These are phyloP conservation scores for Caenorhabditis japonica DNA, from an alignment of 2,888 invertebrate species.

Conservation along the genomic window DNA sequence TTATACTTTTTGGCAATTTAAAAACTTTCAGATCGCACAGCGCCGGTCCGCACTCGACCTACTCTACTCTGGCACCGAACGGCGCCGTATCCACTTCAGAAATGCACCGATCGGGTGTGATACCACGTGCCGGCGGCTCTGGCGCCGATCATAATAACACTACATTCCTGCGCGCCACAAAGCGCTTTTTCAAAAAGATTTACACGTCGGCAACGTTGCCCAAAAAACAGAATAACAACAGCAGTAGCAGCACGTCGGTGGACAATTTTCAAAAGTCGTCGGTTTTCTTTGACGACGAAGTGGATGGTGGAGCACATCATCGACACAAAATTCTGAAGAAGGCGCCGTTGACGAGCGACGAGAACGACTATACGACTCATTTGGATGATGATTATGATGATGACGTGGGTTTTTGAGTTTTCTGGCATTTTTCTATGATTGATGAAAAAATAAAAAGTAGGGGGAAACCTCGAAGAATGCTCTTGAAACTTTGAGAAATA, in stretches of 20 bases:
- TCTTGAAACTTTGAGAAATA: no score
- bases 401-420: conserved; percentile 21
- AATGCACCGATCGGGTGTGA: conserved; percentile 50
- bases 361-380: conserved; percentile 40
- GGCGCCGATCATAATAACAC: conserved; percentile 45
- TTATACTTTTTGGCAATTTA: background rate
- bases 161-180: conserved; percentile 67
- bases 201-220: conserved; percentile 73
- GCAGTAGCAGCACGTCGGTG: conserved; percentile 39
- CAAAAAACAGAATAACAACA: conserved; percentile 61
- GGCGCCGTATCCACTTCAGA: conserved; percentile 57
- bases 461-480: no score
- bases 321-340: conserved; percentile 20
- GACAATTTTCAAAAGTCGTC: conserved; percentile 50
- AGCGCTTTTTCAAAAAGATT: conserved; percentile 74
- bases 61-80: conserved; percentile 47
- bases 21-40: conserved; percentile 64
- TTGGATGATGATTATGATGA: conserved; percentile 45
- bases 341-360: conserved; percentile 31
- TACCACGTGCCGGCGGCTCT: conserved; percentile 21
- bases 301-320: background rate
- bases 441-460: background rate
- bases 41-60: conserved; percentile 59
- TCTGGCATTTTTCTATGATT: background rate
- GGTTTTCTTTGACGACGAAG: conserved; percentile 42